Base-by-base conservation (phyloP, 2,113 vertebrate species). In the Aptenodytes forsteri region DNA sequence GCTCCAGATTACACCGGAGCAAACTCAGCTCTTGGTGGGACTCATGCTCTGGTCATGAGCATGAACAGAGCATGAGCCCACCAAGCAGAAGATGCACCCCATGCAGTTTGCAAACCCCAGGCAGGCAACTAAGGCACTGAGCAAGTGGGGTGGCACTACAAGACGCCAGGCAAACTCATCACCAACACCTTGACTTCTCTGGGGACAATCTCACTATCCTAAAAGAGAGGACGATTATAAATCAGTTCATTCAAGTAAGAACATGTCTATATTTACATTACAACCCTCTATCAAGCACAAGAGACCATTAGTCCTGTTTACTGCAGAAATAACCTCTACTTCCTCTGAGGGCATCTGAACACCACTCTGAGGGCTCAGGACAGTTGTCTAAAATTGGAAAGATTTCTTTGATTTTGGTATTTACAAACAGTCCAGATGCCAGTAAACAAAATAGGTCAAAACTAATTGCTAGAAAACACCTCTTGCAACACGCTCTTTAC, bases 361-460 rank as follows among this genome's bases (percentile, higher is more conserved):
- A 18, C 32, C 32, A 19, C 10, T 44, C 46, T 69, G 27, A 86
- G 47, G 46, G 21, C 58, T 91, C 18, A 18, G 65, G 50, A 67
- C 18, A 84, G 69, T 42, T 44, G 27, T 54, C 59, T 88, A 94
- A 93, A 95, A 88, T 7, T 52, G 58, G 84, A 91, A 92, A 78
- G n/a, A 15, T 23, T n/a, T 92, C 80, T 73, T 64, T 42, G 5
- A 76, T 89, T 91, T 94, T 49, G 13, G 47, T 81, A 80, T 87
- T 72, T 82, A 84, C 73, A 91, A 96, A 89, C 47, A 95, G 61
- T 54, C 29, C 70, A 70, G 21, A 59, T 70, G 59, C 42, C 59
- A 86, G 59, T 47, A 91, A 91, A 91, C 10, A 93, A 95, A 96
- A 90, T 9, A 62, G 23, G 50, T 93, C 67, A 86, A 83, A 94